Evolutionary conservation across 2,888 invertebrate species (phyloP).

Genomic region (Clusia tigrina): DNA sequence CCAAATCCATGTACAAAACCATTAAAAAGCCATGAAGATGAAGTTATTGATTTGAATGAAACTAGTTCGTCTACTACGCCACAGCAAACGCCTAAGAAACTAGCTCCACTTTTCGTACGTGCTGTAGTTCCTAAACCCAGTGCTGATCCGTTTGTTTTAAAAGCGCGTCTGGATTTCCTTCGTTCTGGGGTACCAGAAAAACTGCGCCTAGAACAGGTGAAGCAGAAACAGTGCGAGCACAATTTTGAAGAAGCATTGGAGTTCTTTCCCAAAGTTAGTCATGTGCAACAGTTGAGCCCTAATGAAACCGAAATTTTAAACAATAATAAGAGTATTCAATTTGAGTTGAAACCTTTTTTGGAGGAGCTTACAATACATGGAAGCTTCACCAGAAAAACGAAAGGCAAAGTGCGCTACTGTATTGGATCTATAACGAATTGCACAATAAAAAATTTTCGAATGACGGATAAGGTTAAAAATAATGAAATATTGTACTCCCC

Average conservation of each 20-base stretch:
- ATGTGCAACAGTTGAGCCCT: constrained; percentile 69
- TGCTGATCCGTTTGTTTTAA: constrained; percentile 68
- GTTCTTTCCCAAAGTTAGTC: constrained; percentile 72
- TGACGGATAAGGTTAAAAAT: not conserved
- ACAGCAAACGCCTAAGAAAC: constrained; percentile 65
- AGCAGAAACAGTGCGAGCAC: constrained; percentile 65
- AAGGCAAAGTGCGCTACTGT: not conserved
- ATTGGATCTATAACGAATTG: constrained; percentile 44
- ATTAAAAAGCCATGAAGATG: constrained; percentile 25
- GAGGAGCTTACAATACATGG: not conserved
- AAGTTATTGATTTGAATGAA: constrained; percentile 53
- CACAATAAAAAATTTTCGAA: constrained; percentile 36
- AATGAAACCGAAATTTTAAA: constrained; percentile 25
- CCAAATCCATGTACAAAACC: constrained; percentile 18
- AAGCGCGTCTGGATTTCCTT: constrained; percentile 75
- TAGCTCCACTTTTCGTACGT: constrained; percentile 77
- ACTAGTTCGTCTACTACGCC: constrained; percentile 44
- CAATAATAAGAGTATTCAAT: constrained; percentile 24
- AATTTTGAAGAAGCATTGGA: constrained; percentile 59
- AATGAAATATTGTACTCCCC: not conserved
- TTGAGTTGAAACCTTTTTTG: constrained; percentile 16
- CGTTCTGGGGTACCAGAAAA: constrained; percentile 76
- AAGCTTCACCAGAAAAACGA: constrained; percentile 23
- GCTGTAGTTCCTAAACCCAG: constrained; percentile 66
- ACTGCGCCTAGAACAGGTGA: constrained; percentile 68